A percentile compares a stretch with the other conserved stretches of the same genome.
phyloP scores from a whole-genome alignment of 2,113 vertebrate genomes.

The Tragelaphus scriptus region DNA sequence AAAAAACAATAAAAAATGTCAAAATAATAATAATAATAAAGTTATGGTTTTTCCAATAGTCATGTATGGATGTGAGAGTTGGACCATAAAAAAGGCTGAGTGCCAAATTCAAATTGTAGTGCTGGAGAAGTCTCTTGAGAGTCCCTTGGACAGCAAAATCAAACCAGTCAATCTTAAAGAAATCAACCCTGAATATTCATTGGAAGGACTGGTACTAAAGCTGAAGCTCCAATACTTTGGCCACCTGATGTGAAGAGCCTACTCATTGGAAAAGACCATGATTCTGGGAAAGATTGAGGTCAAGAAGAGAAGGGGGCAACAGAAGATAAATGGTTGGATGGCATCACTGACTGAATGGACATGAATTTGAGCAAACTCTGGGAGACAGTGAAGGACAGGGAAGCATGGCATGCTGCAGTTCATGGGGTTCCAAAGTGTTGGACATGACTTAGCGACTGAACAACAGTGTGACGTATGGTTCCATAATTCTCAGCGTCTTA shows the following conservation, averaged over 20 bases:
- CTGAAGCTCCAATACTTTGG: not conserved
- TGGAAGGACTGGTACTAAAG: not conserved
- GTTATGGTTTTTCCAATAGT: not conserved
- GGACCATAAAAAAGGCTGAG: not conserved
- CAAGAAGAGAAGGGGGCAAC: not conserved
- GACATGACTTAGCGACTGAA: not conserved
- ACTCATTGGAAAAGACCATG: not conserved
- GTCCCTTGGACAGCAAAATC: not conserved
- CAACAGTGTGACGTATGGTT: not conserved
- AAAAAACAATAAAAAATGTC: constrained; percentile 6
- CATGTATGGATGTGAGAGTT: not conserved
- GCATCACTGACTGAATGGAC: not conserved
- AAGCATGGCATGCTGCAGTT: not conserved
- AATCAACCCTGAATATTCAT: not conserved
- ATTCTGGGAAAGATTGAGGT: not conserved
- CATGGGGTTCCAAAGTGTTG: accelerated
- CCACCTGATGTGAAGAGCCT: not conserved
- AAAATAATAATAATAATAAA: not conserved
- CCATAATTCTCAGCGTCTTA: not conserved
- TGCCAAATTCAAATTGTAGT: not conserved
- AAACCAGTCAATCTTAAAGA: not conserved
- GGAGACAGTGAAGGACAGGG: not conserved
- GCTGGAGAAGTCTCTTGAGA: not conserved
- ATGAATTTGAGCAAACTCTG: not conserved
- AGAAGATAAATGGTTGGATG: not conserved